A percentile compares a stretch with the other conserved stretches of the same genome.
Conservation (phyloP, 2,888 invertebrate species). For the Branchipolynoe longqiensis region DNA sequence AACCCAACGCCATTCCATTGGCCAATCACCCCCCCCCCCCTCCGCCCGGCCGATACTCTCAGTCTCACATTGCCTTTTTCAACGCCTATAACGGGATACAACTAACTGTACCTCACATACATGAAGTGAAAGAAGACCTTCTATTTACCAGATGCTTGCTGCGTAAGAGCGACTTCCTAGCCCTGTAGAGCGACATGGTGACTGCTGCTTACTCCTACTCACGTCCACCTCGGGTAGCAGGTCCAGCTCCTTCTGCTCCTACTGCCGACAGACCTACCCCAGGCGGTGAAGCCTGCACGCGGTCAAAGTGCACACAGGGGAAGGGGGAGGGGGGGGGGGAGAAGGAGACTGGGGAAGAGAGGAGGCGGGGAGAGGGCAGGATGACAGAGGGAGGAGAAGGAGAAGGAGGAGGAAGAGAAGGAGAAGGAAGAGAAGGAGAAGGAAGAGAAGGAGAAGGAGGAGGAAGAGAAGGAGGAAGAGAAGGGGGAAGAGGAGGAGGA, state of each 20-base stretch:
- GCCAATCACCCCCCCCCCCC: too few species aligned
- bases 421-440: background rate
- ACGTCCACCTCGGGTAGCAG: too few species aligned
- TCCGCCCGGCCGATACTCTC: too few species aligned
- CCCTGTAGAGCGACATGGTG: conserved; percentile 33
- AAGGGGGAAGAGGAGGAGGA: background rate
- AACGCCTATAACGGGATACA: too few species aligned
- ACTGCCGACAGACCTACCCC: too few species aligned
- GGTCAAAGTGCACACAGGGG: background rate
- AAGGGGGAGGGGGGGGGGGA: conserved; percentile 12
- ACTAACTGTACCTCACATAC: too few species aligned
- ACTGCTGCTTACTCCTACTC: too few species aligned
- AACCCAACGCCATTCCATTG: too few species aligned
- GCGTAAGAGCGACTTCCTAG: conserved; percentile 7
- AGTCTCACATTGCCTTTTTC: too few species aligned
- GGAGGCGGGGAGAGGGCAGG: background rate
- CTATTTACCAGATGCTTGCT: conserved; percentile 36
- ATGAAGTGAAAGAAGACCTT: too few species aligned
- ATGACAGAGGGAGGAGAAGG: background rate
- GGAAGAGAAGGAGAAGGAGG: background rate
- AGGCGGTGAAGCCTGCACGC: background rate
- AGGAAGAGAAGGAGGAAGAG: conserved; percentile 24
- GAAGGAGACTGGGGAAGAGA: background rate
- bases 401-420: background rate
- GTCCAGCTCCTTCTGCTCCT: too few species aligned